Evolutionary conservation across 1,140 invertebrate species (phyloP).

Genomic region (Tachypleus tridentatus): DNA sequence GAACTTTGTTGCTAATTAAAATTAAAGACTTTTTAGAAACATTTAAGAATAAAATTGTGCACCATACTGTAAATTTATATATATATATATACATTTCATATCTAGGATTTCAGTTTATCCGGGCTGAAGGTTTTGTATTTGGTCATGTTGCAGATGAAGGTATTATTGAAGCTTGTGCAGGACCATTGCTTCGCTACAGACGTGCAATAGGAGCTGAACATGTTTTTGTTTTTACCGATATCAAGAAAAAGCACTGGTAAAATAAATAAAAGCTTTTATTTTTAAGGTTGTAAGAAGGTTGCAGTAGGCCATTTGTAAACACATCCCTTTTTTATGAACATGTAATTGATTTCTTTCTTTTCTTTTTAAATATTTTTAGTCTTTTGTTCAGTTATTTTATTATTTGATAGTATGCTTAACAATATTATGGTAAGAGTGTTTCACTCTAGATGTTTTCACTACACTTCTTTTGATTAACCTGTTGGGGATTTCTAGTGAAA

Average conservation of each 20-base stretch:
- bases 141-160: slow-evolving; percentile 73
- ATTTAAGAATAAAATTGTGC: slow-evolving; percentile 1
- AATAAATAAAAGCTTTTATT: slow-evolving; percentile 6
- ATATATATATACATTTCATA: slow-evolving; percentile 1
- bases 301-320: slow-evolving; percentile 4
- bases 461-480: too few relatives aligned
- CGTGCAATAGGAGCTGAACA: slow-evolving; percentile 53
- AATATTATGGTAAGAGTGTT: too few relatives aligned
- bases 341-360: slow-evolving; percentile 1
- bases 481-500: too few relatives aligned
- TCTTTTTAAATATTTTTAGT: too few relatives aligned
- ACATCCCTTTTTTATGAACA: slow-evolving; percentile 4
- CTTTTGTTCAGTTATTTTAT: too few relatives aligned
- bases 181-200: slow-evolving; percentile 55
- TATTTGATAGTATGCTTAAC: too few relatives aligned
- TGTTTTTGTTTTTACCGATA: slow-evolving; percentile 58
- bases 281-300: not conserved
- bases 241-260: slow-evolving; percentile 77
- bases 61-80: not conserved
- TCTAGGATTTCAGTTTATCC: slow-evolving; percentile 53
- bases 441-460: too few relatives aligned
- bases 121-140: slow-evolving; percentile 69
- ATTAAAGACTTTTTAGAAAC: not conserved
- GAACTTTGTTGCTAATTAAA: too few relatives aligned
- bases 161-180: slow-evolving; percentile 61